Evolutionary conservation across 2,113 vertebrate genomes (phyloP), one percentile per base, ranked within the genome.

Genomic region (Narcine bancroftii): DNA sequence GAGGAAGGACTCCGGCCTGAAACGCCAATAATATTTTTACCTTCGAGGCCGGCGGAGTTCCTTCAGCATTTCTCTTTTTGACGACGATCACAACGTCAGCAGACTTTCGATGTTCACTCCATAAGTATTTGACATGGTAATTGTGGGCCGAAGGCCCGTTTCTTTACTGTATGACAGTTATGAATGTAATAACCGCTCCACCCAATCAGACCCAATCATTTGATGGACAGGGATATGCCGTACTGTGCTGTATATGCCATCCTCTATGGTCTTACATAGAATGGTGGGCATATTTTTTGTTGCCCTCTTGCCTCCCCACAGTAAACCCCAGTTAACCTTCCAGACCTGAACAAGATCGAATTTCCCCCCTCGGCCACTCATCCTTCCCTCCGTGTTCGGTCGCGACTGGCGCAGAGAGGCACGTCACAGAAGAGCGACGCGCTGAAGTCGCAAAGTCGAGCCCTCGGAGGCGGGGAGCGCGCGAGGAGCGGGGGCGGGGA

Each of bases 341-440:
- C 26, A 47, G 24, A 87, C 81, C 81, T 87, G 53, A 60, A 87
- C 81, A 63, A 87, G 15, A 63, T 87, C 81, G 13, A 87, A 87
- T 17, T 63, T 63, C 15, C 1, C 4, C 17, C 53, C 4, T 6
- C 17, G 87, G 24, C 36, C 56, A 17, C n/a, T 65, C 63, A 66
- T 89, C 85, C 19, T 39, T 42, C 36, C 21, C 36, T 29, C 9
- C 85, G 19, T 17, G 9, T 19, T 76, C 10, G 7, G n/a, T n/a
- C 0, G 6, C 73, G 73, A 1, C 73, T 39, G 0, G 85, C 56
- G 17, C 56, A 2, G 6, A 13, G 5, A 36, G 0, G 26, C 5
- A 29, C 63, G 63, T 45, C 39, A 87, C 7, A 33, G 5, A 2
- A 2, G 50, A 3, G 53, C 50, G 87, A 89, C 87, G 6, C 2